These are phyloP conservation scores for Cerastis leucographa DNA, from an alignment of 2,888 invertebrate species.

Conservation along the genomic window DNA sequence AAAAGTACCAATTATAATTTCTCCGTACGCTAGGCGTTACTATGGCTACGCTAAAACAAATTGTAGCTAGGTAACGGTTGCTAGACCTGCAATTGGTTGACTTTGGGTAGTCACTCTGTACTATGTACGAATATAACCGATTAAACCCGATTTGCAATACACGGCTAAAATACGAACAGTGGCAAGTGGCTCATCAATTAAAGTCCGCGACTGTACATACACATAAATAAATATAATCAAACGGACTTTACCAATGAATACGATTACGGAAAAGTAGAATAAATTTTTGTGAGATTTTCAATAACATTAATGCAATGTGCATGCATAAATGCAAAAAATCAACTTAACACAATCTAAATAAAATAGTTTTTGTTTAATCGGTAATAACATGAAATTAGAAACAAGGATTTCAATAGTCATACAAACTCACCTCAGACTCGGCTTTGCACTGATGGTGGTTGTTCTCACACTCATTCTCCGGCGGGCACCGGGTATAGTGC, in stretches of 20 bases:
- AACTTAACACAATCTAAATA: not conserved
- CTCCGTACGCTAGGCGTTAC: too few species aligned
- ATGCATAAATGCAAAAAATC: not conserved
- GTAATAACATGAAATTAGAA: not conserved
- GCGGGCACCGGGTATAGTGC: slow-evolving; percentile 97
- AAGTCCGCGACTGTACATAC: too few species aligned
- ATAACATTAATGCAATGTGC: too few species aligned
- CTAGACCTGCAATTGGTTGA: too few species aligned
- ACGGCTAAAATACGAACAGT: too few species aligned
- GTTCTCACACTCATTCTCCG: slow-evolving; percentile 98
- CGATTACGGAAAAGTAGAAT: not conserved
- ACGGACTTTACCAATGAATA: not conserved
- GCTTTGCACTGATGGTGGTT: slow-evolving; percentile 97
- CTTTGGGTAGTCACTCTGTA: too few species aligned
- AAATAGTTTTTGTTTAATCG: not conserved
- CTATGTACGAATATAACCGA: too few species aligned
- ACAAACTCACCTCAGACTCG: slow-evolving; percentile 92
- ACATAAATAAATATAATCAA: not conserved
- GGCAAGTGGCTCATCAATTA: too few species aligned
- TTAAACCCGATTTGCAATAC: too few species aligned
- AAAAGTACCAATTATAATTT: too few species aligned
- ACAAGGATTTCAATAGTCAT: not conserved
- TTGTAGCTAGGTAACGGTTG: too few species aligned
- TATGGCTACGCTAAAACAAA: too few species aligned
- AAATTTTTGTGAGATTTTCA: not conserved